Percentiles rank a stretch among this genome's conserved stretches.
These are phyloP conservation scores for Coenonympha arcania DNA, from an alignment of 2,888 invertebrate species.

Conservation along the genomic window DNA sequence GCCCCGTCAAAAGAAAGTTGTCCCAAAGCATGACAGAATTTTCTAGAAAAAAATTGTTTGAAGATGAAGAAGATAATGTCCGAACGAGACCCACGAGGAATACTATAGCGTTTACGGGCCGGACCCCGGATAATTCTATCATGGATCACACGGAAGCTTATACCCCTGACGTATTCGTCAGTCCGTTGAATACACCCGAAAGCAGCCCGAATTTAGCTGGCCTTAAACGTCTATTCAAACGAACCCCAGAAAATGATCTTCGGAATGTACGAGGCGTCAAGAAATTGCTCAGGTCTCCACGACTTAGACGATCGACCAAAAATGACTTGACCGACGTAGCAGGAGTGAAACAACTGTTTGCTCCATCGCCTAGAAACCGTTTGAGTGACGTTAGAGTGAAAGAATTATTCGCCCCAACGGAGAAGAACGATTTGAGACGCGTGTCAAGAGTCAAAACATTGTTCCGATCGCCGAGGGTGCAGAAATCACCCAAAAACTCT, in stretches of 20 bases:
- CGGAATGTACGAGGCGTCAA: constrained; percentile 44
- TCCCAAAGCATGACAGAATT: constrained; percentile 67
- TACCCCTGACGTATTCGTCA: constrained; percentile 53
- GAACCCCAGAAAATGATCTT: constrained; percentile 45
- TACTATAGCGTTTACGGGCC: constrained; percentile 34
- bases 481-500: constrained; percentile 48
- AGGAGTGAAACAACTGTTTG: constrained; percentile 56
- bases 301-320: constrained; percentile 40
- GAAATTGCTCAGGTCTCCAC: constrained; percentile 37
- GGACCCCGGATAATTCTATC: constrained; percentile 36
- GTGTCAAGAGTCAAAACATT: constrained; percentile 40
- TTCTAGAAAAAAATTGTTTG: constrained; percentile 43
- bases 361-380: constrained; percentile 48
- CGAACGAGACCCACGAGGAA: constrained; percentile 34
- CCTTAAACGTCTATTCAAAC: constrained; percentile 43
- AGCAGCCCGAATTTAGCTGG: constrained; percentile 43
- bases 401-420: constrained; percentile 43
- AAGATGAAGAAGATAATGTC: constrained; percentile 38
- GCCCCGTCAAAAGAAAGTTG: constrained; percentile 66
- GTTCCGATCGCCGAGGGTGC: constrained; percentile 32
- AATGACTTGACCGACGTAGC: constrained; percentile 57
- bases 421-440: constrained; percentile 43
- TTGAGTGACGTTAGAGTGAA: constrained; percentile 53
- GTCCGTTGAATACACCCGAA: constrained; percentile 46
- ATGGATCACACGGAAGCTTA: constrained; percentile 36